Evolutionary conservation across 2,797 vertebrate genomes (phyloP), one percentile per base, ranked within the genome.

Genomic region (Pseudomugil gertrudae): DNA sequence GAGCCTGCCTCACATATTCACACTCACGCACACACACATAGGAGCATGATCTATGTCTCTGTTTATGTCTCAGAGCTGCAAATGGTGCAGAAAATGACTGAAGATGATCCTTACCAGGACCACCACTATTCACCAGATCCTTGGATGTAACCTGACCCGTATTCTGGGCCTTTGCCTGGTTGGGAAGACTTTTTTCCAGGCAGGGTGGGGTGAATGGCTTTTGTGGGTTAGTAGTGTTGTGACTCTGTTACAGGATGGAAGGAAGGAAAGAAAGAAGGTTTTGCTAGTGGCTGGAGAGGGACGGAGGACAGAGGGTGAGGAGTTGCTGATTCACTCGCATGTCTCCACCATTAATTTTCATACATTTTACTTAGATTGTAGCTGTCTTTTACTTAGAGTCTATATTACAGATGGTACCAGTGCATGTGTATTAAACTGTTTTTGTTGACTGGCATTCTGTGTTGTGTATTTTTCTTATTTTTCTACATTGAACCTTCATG

Each of bases 1-100:
- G 72, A 86, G 76, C 70, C 81, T 84, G 66, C 74, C 74, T 76
- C 64, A 61, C 67, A 72, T 43, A 81, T 69, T 66, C 70, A 73
- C 80, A 61, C 10, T 66, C 72, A 60, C 66, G 38, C 64, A 76
- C 63, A 74, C 78, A 76, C 67, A 81, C 51, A 73, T 64, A 79
- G 69, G 60, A 86, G 72, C 81, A 86, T 83, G 79, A 80, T 88
- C 74, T 70, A 64, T 84, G 59, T 84, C 45, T 87, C 84, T 86
- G 83, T 87, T 74, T 79, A 72, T 70, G 78, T 87, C 70, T 89
- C 76, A 68, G 61, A 65, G 78, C 75, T 84, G 85, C 74, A 76
- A 79, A 63, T 89, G 83, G 79, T 90, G 82, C 86, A 90, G 89
- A 92, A 92, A 93, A 94, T 93, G 91, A 93, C 93, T 92, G 86